Base-by-base conservation (phyloP, 2,888 invertebrate genomes). In the Gibbula magus region DNA sequence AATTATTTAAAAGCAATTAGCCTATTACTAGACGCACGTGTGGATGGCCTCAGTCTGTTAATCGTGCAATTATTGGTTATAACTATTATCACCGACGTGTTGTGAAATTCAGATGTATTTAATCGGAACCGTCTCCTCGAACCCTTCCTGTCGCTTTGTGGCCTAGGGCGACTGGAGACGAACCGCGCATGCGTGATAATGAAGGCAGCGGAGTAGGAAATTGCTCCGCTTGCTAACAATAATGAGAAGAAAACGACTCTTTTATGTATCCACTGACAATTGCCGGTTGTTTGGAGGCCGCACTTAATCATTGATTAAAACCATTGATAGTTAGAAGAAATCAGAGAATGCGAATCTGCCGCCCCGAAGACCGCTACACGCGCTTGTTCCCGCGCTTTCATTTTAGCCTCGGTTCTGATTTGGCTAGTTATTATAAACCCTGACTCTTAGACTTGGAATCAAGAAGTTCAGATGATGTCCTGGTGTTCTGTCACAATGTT, bases 171-270 rank as follows among this genome's bases (percentile, higher is more conserved):
- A 29, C 29, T 29, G 20, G 70, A 70, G 70, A 5, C 29, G 39
- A 70, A 70, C 70, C 70, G 70, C 70, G 70, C 70, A 70, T 70
- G 77, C 77, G 77, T 77, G 77, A 61, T 73, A 74, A 78, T 74
- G 78, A 78, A 73, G 73, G 29, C 54, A 51, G 73, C 32, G 74
- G 56, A 56, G 75, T 75, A 79, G 80, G 79, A 82, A 80, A 79
- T 80, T 77, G 80, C 74, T 79, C 74, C 77, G 78, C 80, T 80
- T 75, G 75, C 78, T 82, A 82, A 82, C 82, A 82, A 82, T 82
- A 82, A 82, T 82, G 80, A 82, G 80, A 82, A 80, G 82, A 82
- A 82, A 80, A 82, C 82, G 78, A 82, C 67, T 80, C 82, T 80
- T 80, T 82, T 79, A 82, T 78, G 78, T 78, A 39, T 73, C 52